Base-by-base conservation (phyloP, 2,888 invertebrate genomes). In the Melanostoma mellinum region DNA sequence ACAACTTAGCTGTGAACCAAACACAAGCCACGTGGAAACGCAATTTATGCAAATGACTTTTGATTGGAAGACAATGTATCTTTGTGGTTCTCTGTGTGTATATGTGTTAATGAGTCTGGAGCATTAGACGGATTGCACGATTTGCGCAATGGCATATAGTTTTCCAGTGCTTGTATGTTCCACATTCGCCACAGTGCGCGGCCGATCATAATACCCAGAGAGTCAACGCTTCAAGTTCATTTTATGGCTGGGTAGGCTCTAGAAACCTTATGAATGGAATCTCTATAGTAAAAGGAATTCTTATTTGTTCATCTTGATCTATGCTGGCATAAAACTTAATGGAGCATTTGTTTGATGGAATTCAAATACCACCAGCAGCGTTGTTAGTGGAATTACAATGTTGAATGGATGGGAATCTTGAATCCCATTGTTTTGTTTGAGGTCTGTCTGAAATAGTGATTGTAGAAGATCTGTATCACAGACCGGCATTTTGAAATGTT, bases 251-350 rank as follows among this genome's bases (percentile, higher is more conserved):
- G 87, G 86, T 88, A 87, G 81, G 79, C 86, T 85, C 82, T 52
- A 44, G 53, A 55, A 76, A 86, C 53, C 69, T 55, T 74, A 63
- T 74, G 60, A 60, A 74, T 82, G 72, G 30, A 50, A 85, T 69
- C 68, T 55, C 50, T 65, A 52, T 55, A 58, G 60, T 63, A 35
- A 32, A 9, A 48, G 35, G 73, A 75, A 87, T 86, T 87, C 87
- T 88, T 88, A 88, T 88, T 88, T 89, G 88, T 89, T 88, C 89
- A 89, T 89, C 89, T 88, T 89, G 88, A 88, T 89, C 87, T 88
- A 88, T 89, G 88, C 86, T 86, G 87, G 87, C 87, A 88, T 88
- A 65, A 88, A 87, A 88, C 87, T 88, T 89, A 88, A 88, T 89
- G 89, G 88, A 87, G 88, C 89, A 88, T 88, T 89, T 67, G 71